A percentile compares a stretch with the other conserved stretches of the same genome.
These are phyloP conservation scores for Ondatra zibethicus DNA, from an alignment of 2,113 vertebrate genomes.

Conservation along the genomic window DNA sequence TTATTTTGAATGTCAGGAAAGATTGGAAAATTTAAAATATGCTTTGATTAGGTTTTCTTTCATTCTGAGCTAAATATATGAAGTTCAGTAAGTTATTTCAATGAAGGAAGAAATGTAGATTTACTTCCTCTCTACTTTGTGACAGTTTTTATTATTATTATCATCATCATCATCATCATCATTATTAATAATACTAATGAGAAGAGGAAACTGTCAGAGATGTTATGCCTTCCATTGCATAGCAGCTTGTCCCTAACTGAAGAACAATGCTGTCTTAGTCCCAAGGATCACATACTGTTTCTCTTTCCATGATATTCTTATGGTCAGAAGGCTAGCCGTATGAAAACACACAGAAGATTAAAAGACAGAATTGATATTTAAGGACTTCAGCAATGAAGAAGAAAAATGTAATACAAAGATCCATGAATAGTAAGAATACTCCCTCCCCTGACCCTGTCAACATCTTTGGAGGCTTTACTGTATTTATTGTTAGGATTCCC, in stretches of 20 bases:
- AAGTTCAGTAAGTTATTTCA: conserved; percentile 44
- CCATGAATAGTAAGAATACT: neutral
- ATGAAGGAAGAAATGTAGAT: conserved; percentile 11
- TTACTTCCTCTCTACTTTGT: neutral
- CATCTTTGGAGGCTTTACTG: neutral
- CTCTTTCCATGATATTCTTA: neutral
- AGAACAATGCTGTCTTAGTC: neutral
- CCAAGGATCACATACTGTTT: neutral
- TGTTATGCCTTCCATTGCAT: neutral
- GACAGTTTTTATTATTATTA: neutral
- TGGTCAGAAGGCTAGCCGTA: neutral
- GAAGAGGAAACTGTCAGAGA: neutral
- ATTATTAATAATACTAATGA: neutral
- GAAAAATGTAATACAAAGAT: neutral
- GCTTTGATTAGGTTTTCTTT: conserved; percentile 26
- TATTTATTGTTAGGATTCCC: neutral
- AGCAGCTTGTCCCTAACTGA: neutral
- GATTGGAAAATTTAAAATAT: neutral
- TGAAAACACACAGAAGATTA: neutral
- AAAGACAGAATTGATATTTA: neutral
- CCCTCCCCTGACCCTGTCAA: accelerated
- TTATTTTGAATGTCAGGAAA: conserved; percentile 43
- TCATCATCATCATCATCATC: neutral
- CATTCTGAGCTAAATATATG: neutral
- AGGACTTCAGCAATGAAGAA: neutral